Evolutionary conservation across 1,140 invertebrate species (phyloP), one percentile per base, ranked within the genome.

Genomic region (Brachionus plicatilis): DNA sequence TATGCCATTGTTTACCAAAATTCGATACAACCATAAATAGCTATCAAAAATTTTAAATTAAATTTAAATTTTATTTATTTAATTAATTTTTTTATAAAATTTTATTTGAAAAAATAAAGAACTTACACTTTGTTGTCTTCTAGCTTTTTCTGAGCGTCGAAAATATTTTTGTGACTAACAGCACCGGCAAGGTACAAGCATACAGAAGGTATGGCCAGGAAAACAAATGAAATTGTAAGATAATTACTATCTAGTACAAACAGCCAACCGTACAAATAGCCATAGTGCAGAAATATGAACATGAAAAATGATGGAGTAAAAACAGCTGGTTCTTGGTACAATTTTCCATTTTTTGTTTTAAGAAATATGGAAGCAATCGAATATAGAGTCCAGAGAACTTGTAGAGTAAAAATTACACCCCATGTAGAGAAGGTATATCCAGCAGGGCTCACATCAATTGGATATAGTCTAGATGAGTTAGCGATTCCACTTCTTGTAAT

Each of bases 1-100:
- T 6, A 89, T 72, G 8, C 88, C 88, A 85, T 89, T 89, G 80
- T 89, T 86, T 12, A 88, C 86, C n/a, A 88, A 84, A 24, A 88
- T 76, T n/a, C 86, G 84, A 14, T 88, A 86, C n/a, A 88, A 76
- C 86, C 86, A 87, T 27, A 88, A 83, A 27, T 88, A 87, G 29
- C 80, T 83, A 12, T 53, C 76, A 14, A 47, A 12, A 47, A n/a
- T n/a, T 17, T 53, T 2, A 70, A 9, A 2, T n/a, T 14, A 70
- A 24, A n/a, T n/a, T 53, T 53, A 2, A 7, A 17, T 17, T 6
- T n/a, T n/a, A n/a, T n/a, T n/a, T n/a, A n/a, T n/a, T n/a, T n/a
- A n/a, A n/a, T n/a, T n/a, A n/a, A n/a, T n/a, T n/a, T n/a, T n/a
- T n/a, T n/a, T n/a, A n/a, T n/a, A n/a, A n/a, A 53, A 53, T 53